Evolutionary conservation across 2,797 vertebrate genomes (phyloP).

Genomic region (Typhlichthys eigenmanni): DNA sequence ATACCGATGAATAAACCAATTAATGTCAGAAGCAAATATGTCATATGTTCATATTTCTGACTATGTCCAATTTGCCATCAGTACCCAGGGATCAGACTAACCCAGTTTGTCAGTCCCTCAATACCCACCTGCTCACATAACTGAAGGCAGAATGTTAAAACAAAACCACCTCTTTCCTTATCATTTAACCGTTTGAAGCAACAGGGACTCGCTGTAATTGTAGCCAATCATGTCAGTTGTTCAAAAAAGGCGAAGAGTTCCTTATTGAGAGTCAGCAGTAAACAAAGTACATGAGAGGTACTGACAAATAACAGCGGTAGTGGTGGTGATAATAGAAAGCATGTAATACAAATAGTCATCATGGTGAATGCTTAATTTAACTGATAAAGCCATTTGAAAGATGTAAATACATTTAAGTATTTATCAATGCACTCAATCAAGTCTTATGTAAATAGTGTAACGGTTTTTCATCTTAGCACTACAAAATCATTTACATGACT

Average conservation of each 20-base stretch:
- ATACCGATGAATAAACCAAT: constrained; percentile 35
- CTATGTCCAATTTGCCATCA: constrained; percentile 23
- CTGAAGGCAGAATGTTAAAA: constrained; percentile 25
- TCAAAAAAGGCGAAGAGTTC: constrained; percentile 84
- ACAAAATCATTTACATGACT: constrained; percentile 39
- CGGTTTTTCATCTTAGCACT: background rate
- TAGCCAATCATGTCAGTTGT: constrained; percentile 87
- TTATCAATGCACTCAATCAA: background rate
- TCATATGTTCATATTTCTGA: constrained; percentile 35
- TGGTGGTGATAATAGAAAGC: constrained; percentile 65
- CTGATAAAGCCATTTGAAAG: background rate
- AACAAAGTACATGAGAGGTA: constrained; percentile 65
- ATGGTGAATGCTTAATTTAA: constrained; percentile 1
- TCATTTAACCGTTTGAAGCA: constrained; percentile 61
- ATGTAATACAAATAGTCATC: background rate
- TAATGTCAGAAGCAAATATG: constrained; percentile 2
- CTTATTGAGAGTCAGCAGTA: constrained; percentile 81
- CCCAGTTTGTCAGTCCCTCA: constrained; percentile 38
- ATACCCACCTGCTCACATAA: constrained; percentile 35
- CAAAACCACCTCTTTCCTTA: constrained; percentile 38
- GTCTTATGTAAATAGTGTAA: constrained; percentile 4
- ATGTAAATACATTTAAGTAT: constrained; percentile 7
- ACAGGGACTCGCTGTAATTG: constrained; percentile 65
- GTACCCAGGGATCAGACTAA: constrained; percentile 36
- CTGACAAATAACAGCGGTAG: constrained; percentile 67